Evolutionary conservation across 2,113 vertebrate genomes (phyloP).

Genomic region (Meleagris gallopavo): DNA sequence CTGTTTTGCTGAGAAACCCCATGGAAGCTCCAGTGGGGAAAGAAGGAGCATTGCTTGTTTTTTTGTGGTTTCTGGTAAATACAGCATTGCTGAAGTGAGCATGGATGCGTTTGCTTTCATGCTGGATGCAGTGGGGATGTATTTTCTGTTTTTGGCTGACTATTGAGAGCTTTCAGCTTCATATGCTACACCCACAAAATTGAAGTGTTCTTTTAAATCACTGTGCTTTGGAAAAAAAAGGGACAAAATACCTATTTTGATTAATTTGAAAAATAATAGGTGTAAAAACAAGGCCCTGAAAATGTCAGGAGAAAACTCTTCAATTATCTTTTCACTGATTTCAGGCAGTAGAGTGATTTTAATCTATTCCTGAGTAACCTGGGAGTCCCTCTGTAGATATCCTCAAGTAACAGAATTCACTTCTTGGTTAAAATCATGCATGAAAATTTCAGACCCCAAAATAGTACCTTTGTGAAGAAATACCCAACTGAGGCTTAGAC

Average conservation of each 20-base stretch:
- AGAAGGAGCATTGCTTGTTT: constrained; percentile 26
- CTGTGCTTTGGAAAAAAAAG: not conserved
- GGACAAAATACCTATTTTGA: not conserved
- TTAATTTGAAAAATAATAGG: constrained; percentile 26
- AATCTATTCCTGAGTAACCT: not conserved
- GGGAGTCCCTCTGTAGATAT: not conserved
- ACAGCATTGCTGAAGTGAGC: constrained; percentile 17
- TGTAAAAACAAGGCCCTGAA: not conserved
- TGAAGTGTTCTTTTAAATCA: not conserved
- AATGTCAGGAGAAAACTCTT: not conserved
- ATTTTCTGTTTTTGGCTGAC: not conserved
- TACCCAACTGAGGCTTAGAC: not conserved
- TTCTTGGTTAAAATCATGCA: not conserved
- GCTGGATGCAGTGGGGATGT: not conserved
- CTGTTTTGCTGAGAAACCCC: constrained; percentile 47
- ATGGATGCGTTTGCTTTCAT: constrained; percentile 56
- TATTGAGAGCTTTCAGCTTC: not conserved
- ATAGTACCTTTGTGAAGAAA: not conserved
- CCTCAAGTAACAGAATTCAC: not conserved
- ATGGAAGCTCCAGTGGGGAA: not conserved
- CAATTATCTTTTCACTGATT: not conserved
- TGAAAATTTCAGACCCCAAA: not conserved
- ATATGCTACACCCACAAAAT: not conserved
- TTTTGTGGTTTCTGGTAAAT: constrained; percentile 47
- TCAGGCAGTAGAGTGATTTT: not conserved